A percentile compares a stretch with the other conserved stretches of the same genome.
phyloP scores from a whole-genome alignment of 1,140 invertebrate species.

The Danaus melanippus region DNA sequence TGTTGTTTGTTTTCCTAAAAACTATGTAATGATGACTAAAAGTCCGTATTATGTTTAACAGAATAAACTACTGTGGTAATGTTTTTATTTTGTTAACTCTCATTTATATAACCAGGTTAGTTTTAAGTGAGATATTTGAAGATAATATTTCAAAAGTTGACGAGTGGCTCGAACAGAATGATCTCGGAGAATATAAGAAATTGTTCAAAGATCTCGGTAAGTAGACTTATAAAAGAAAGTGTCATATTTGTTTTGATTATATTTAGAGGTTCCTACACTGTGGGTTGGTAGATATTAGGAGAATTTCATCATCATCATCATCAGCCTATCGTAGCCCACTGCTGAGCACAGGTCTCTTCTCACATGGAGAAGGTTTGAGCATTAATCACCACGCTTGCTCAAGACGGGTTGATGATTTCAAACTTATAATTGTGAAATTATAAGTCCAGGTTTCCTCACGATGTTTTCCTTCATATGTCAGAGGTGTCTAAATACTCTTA shows the following conservation, averaged over 20 bases:
- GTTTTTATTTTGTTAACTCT: slow-evolving; percentile 44
- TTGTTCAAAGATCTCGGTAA: slow-evolving; percentile 81
- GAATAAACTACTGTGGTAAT: slow-evolving; percentile 40
- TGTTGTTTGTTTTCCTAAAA: slow-evolving; percentile 17
- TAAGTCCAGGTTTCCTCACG: no score
- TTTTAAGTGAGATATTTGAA: slow-evolving; percentile 56
- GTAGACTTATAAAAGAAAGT: slow-evolving; percentile 27
- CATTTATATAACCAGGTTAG: slow-evolving; percentile 43
- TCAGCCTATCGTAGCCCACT: no score
- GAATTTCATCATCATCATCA: no score
- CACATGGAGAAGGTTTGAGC: no score
- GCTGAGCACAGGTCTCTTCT: no score
- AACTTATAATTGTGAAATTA: no score
- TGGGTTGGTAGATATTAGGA: background rate
- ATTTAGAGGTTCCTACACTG: no score
- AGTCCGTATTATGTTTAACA: slow-evolving; percentile 37
- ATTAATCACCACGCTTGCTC: no score
- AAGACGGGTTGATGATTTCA: no score
- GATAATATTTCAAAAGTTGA: slow-evolving; percentile 76
- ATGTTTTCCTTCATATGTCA: no score
- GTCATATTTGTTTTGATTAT: background rate
- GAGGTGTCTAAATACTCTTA: no score
- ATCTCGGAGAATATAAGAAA: slow-evolving; percentile 77
- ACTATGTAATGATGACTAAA: slow-evolving; percentile 21
- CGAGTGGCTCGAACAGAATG: slow-evolving; percentile 80